Percentiles rank a stretch among this genome's conserved stretches.
phyloP scores from a whole-genome alignment of 2,888 invertebrate species.

The Acanthosoma haemorrhoidale region DNA sequence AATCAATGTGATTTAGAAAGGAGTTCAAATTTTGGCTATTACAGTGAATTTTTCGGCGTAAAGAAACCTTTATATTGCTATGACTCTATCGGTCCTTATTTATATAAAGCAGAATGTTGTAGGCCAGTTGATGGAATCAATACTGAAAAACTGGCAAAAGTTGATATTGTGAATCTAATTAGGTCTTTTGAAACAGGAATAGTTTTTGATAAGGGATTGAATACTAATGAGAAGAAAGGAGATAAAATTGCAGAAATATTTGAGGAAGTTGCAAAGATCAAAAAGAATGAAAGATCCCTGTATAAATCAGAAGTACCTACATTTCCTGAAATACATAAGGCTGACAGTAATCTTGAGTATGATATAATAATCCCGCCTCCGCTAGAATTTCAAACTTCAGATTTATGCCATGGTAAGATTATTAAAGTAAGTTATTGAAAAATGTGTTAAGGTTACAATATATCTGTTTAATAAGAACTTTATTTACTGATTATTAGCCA shows the following conservation, averaged over 20 bases:
- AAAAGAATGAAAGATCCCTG: background rate
- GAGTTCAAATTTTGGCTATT: background rate
- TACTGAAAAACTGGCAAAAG: constrained; percentile 4
- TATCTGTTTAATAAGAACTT: no score
- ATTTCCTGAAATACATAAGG: background rate
- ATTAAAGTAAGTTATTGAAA: no score
- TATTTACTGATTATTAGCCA: no score
- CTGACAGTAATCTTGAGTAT: background rate
- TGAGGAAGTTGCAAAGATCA: constrained; percentile 19
- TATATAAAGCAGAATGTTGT: constrained; percentile 18
- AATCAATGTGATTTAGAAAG: background rate
- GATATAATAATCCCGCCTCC: constrained; percentile 17
- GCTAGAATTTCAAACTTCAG: constrained; percentile 15
- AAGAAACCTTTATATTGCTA: constrained; percentile 18
- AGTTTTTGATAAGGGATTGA: background rate
- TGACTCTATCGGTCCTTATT: background rate
- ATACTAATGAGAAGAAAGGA: background rate
- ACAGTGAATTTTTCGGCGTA: constrained; percentile 16
- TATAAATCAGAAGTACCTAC: background rate
- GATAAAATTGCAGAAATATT: constrained; percentile 15
- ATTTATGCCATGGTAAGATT: constrained; percentile 6
- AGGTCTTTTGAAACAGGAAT: constrained; percentile 16
- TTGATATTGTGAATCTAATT: constrained; percentile 18
- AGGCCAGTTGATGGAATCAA: background rate
- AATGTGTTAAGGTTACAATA: no score